These are phyloP conservation scores for Octodon degus DNA, from an alignment of 2,113 vertebrate genomes.

Conservation along the genomic window DNA sequence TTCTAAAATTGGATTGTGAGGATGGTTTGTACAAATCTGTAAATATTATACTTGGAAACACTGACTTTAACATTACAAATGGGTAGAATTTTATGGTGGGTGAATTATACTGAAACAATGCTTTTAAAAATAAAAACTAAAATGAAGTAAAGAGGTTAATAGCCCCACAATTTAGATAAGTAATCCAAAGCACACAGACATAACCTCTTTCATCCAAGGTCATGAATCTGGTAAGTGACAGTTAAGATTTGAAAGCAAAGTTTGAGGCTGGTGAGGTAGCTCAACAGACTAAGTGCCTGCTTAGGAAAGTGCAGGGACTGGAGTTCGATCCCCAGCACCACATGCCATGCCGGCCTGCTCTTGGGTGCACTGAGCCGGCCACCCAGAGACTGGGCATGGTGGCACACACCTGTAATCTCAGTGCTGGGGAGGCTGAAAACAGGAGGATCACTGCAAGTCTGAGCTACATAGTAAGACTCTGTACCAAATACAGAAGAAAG, in stretches of 20 bases:
- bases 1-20: neutral
- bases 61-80: neutral
- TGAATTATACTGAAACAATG: constrained; percentile 20
- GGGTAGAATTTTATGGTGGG: neutral
- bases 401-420: too few relatives aligned
- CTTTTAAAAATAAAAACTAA: constrained; percentile 8
- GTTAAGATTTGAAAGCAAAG: neutral
- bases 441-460: too few relatives aligned
- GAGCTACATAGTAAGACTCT: too few relatives aligned
- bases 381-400: too few relatives aligned
- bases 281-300: too few relatives aligned
- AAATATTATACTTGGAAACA: neutral
- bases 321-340: too few relatives aligned
- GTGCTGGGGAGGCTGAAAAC: too few relatives aligned
- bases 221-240: neutral
- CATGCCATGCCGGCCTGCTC: too few relatives aligned
- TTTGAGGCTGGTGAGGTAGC: too few relatives aligned
- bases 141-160: neutral
- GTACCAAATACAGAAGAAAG: too few relatives aligned
- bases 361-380: too few relatives aligned
- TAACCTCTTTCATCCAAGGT: neutral
- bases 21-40: neutral
- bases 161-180: neutral
- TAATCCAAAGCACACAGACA: neutral
- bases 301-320: too few relatives aligned